Evolutionary conservation across 2,113 vertebrate species (phyloP), one percentile per base, ranked within the genome.

Genomic region (Ailurus styani): DNA sequence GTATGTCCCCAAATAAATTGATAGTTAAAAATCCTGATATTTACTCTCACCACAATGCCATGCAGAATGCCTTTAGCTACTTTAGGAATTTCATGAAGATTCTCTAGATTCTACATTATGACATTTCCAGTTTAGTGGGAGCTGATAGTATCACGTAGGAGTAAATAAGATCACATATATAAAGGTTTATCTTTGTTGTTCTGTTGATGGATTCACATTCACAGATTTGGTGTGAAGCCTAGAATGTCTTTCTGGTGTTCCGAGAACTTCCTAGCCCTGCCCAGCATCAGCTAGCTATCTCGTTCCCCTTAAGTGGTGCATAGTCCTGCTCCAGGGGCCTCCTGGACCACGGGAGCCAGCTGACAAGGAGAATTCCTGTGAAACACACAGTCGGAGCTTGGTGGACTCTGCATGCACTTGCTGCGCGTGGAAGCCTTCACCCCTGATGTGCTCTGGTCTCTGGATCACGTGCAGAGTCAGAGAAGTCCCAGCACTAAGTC

Each of bases 381-480:
- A 84, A 84, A 47, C 47, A 31, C 12, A 5, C 20, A 37, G 5
- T 50, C 3, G 20, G 47, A 66, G 20, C 11, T 27, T 77, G 31
- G 54, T 40, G 5, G 27, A 12, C 5, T 12, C 0, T 25, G 37
- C 0, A 0, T 34, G 25, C 27, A 20, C 31, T 34, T 25, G 18
- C 21, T 57, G 3, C 11, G 2, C 20, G 13, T 27, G 29, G 25
- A 8, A 45, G 20, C 6, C 27, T 54, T 84, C n/a, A 8, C 31
- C 37, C 34, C 55, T 9, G 40, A 60, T 37, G 2, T 31, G 40
- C 37, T 82, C 29, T 47, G 25, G 50, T 25, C 23, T 55, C 79
- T 50, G 42, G 14, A 10, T 64, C 75, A 55, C 1, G 8, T 11
- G 29, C 57, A 52, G n/a, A 88, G 42, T 82, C 73, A 60, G 47